Evolutionary conservation across 2,888 invertebrate species (phyloP).

Genomic region (Lithophane ornitopus): DNA sequence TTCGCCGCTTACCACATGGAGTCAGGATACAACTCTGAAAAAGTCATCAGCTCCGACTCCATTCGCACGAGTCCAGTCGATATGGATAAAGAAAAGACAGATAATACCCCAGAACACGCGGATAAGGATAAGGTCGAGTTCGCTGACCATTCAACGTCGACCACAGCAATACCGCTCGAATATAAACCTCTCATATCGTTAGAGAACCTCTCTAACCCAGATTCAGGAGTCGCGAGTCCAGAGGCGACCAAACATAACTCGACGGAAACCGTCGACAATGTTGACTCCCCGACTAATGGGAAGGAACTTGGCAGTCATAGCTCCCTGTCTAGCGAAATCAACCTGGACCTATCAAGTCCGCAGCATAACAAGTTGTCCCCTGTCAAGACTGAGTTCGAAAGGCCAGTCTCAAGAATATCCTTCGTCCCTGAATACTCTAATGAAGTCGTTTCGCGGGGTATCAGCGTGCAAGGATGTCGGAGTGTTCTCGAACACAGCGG

Average conservation of each 20-base stretch:
- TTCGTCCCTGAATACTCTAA: constrained; percentile 85
- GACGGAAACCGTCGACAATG: constrained; percentile 88
- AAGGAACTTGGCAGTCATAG: constrained; percentile 87
- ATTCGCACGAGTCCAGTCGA: constrained; percentile 87
- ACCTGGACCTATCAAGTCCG: constrained; percentile 90
- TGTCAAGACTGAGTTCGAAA: constrained; percentile 81
- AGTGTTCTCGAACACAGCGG: constrained; percentile 83
- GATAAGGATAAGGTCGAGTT: constrained; percentile 91
- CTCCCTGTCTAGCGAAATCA: constrained; percentile 90
- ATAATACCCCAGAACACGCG: constrained; percentile 89
- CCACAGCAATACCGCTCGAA: constrained; percentile 80
- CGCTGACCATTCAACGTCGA: constrained; percentile 83
- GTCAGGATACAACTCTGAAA: constrained; percentile 92
- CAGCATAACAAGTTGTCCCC: constrained; percentile 82
- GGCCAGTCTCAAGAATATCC: constrained; percentile 82
- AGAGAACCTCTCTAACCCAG: constrained; percentile 87
- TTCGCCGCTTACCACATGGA: constrained; percentile 90
- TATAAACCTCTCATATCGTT: constrained; percentile 84
- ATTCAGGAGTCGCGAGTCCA: constrained; percentile 90
- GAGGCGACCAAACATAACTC: constrained; percentile 90
- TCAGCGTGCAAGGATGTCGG: constrained; percentile 83
- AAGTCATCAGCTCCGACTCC: constrained; percentile 86
- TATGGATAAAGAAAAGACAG: constrained; percentile 89
- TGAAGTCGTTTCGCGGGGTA: constrained; percentile 84
- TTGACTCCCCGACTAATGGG: constrained; percentile 85